A percentile compares a stretch with the other conserved stretches of the same genome.
These are phyloP conservation scores for Leptodactylus fallax DNA, from an alignment of 2,797 vertebrate genomes.

Conservation along the genomic window DNA sequence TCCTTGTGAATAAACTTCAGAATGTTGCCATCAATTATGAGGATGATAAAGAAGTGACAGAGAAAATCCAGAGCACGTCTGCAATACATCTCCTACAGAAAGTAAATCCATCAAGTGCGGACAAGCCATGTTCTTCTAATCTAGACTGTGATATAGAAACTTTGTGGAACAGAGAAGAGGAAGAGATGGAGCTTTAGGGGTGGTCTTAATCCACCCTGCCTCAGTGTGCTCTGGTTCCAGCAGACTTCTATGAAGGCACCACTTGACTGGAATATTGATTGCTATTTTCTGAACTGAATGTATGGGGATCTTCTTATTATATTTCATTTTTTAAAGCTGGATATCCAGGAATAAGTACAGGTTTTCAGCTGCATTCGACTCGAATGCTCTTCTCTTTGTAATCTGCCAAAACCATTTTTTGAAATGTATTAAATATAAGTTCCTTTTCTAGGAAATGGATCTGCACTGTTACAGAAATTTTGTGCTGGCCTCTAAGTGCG, in stretches of 20 bases:
- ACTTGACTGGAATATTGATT: neutral
- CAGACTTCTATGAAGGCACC: conserved; percentile 17
- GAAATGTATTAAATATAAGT: no score
- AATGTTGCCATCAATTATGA: conserved; percentile 70
- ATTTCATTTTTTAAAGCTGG: neutral
- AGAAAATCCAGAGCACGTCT: neutral
- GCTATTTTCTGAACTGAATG: neutral
- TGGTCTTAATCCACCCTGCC: neutral
- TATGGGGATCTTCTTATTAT: neutral
- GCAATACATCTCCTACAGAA: neutral
- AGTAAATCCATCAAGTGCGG: neutral
- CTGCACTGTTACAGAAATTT: neutral
- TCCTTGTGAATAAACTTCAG: conserved; percentile 77
- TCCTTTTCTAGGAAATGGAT: neutral
- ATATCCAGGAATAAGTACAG: no score
- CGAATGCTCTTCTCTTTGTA: neutral
- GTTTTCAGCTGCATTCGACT: neutral
- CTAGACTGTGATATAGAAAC: neutral
- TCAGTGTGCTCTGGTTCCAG: neutral
- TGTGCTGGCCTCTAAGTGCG: neutral
- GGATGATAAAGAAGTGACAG: conserved; percentile 66
- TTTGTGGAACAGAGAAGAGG: conserved; percentile 35
- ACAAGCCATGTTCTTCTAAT: neutral
- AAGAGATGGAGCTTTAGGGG: conserved; percentile 58
- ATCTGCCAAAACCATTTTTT: neutral